These are phyloP conservation scores for Bimastos eiseni DNA, from an alignment of 2,888 invertebrate genomes.

Conservation along the genomic window DNA sequence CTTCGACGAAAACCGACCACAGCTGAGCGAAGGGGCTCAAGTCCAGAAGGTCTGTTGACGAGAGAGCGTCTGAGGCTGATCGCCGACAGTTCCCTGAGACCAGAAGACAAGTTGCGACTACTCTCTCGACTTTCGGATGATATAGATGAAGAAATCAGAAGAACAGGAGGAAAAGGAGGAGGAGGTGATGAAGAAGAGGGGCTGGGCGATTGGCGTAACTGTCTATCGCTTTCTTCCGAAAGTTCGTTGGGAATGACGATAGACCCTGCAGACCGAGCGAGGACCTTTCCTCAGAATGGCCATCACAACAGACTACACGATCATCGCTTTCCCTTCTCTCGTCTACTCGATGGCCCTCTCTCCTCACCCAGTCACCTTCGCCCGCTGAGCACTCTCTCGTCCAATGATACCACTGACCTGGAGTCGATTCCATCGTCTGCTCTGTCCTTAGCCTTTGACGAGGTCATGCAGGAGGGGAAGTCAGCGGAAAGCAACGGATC, in stretches of 20 bases:
- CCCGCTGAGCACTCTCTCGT: background rate
- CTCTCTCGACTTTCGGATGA: background rate
- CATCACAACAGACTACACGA: background rate
- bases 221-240: background rate
- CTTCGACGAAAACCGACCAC: background rate
- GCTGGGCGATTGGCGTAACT: background rate
- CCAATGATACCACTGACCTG: background rate
- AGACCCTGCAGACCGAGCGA: background rate
- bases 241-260: background rate
- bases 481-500: background rate
- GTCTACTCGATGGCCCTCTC: background rate
- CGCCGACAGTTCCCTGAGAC: background rate
- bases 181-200: too few species aligned
- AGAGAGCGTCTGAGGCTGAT: background rate
- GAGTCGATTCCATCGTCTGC: background rate
- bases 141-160: background rate
- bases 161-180: background rate
- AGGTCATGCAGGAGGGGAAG: background rate
- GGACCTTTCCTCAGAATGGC: background rate
- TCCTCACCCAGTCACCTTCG: background rate
- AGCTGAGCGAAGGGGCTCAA: background rate
- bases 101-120: background rate
- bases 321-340: background rate
- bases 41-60: background rate
- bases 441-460: background rate